Percentiles rank a stretch among this genome's conserved stretches.
phyloP scores from a whole-genome alignment of 2,888 invertebrate species.

The Ectemnius cavifrons region DNA sequence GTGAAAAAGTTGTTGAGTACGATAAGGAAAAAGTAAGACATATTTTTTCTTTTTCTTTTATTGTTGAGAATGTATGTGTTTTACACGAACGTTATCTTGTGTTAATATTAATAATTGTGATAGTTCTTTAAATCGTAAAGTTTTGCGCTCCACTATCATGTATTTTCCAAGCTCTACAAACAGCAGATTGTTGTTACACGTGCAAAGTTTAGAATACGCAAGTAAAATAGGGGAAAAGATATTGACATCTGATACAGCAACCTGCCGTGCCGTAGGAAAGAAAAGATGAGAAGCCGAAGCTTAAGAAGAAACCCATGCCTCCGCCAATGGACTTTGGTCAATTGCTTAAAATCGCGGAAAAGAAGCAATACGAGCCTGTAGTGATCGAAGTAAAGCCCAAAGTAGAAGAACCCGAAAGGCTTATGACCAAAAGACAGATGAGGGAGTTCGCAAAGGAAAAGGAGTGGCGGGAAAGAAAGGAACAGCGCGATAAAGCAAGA shows the following conservation, averaged over 20 bases:
- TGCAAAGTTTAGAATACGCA: neutral
- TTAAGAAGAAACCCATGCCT: slow-evolving; percentile 81
- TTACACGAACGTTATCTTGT: no score
- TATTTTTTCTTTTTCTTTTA: no score
- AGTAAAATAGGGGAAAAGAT: slow-evolving; percentile 50
- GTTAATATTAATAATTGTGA: no score
- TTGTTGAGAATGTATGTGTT: no score
- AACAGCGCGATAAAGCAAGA: slow-evolving; percentile 60
- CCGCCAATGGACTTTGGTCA: slow-evolving; percentile 90
- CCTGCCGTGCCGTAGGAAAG: slow-evolving; percentile 51
- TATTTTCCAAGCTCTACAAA: no score
- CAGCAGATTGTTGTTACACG: no score
- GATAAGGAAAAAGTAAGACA: slow-evolving; percentile 67
- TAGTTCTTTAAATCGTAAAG: no score
- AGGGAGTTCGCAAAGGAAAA: slow-evolving; percentile 86
- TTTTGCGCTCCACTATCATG: no score
- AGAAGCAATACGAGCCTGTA: slow-evolving; percentile 90
- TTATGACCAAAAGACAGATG: slow-evolving; percentile 90
- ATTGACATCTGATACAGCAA: slow-evolving; percentile 1
- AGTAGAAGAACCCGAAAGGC: slow-evolving; percentile 82
- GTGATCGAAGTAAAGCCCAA: slow-evolving; percentile 80
- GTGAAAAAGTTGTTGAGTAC: slow-evolving; percentile 71
- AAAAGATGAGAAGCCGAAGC: slow-evolving; percentile 79
- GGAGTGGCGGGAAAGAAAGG: slow-evolving; percentile 81
- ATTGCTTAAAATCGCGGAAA: slow-evolving; percentile 88